phyloP scores from a whole-genome alignment of 2,797 vertebrate species.

The Neopelma chrysocephalum region DNA sequence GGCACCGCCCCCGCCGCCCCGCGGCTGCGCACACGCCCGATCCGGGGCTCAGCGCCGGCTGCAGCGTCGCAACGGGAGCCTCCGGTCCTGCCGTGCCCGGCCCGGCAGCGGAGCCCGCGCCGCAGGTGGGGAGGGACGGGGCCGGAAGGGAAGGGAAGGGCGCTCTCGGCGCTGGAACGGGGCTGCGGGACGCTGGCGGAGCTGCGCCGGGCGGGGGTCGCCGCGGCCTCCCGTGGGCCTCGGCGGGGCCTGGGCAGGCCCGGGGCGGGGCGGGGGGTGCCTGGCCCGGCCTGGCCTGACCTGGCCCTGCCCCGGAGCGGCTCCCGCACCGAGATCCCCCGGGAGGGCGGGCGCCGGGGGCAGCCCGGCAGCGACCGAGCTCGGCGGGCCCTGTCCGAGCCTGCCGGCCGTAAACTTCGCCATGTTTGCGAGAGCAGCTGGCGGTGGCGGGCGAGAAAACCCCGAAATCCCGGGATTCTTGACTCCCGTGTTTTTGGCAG shows the following conservation, averaged over 20 bases:
- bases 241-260: neutral
- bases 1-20: neutral
- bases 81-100: rapidly evolving
- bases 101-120: neutral
- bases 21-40: neutral
- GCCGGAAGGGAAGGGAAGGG: neutral
- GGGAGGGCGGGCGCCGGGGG: neutral
- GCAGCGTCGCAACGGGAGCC: neutral
- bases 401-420: neutral
- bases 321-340: neutral
- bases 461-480: neutral
- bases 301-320: too few relatives aligned
- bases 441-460: neutral
- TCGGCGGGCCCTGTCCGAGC: neutral
- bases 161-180: neutral
- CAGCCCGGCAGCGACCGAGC: neutral
- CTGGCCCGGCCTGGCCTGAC: too few relatives aligned
- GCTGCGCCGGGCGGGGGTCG: neutral
- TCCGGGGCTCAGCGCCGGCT: neutral
- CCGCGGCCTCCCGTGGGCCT: neutral
- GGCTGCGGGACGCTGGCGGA: neutral
- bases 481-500: neutral
- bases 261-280: too few relatives aligned
- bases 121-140: neutral
- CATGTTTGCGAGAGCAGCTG: neutral